A percentile compares a stretch with the other conserved stretches of the same genome.
Evolutionary conservation across 1,140 invertebrate species (phyloP).

Genomic region (Drosophila miranda): DNA sequence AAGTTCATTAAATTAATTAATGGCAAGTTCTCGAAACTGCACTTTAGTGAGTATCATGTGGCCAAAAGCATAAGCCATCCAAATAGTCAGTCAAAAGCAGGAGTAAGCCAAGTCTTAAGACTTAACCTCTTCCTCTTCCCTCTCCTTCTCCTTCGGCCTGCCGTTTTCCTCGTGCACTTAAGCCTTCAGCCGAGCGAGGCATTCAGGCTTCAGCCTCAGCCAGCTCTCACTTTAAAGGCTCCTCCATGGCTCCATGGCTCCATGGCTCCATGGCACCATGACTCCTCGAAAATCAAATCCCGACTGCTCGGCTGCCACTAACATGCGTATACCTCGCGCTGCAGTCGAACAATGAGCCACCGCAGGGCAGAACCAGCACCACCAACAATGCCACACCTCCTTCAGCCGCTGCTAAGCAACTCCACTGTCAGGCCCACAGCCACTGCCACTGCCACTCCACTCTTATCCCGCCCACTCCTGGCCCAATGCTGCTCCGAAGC

Average conservation of each 20-base stretch:
- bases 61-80: slow-evolving; percentile 18
- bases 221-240: slow-evolving; percentile 39
- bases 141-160: neutral
- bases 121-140: slow-evolving; percentile 15
- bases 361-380: slow-evolving; percentile 48
- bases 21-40: slow-evolving; percentile 19
- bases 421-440: slow-evolving; percentile 6
- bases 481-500: slow-evolving; percentile 6
- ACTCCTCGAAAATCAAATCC: slow-evolving; percentile 45
- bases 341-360: slow-evolving; percentile 67
- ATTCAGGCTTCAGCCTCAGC: slow-evolving; percentile 8
- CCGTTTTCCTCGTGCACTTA: neutral
- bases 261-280: neutral
- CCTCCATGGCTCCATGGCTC: neutral
- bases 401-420: slow-evolving; percentile 55
- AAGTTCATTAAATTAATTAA: slow-evolving; percentile 56
- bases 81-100: slow-evolving; percentile 48
- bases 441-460: neutral
- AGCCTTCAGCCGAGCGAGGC: neutral
- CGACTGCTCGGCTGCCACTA: slow-evolving; percentile 61
- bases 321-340: slow-evolving; percentile 64
- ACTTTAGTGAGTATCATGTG: slow-evolving; percentile 40
- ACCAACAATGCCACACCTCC: slow-evolving; percentile 39
- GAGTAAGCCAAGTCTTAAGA: slow-evolving; percentile 32
- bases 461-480: too few relatives aligned